Evolutionary conservation across 2,113 vertebrate genomes (phyloP).

Genomic region (Dasyornis broadbenti): DNA sequence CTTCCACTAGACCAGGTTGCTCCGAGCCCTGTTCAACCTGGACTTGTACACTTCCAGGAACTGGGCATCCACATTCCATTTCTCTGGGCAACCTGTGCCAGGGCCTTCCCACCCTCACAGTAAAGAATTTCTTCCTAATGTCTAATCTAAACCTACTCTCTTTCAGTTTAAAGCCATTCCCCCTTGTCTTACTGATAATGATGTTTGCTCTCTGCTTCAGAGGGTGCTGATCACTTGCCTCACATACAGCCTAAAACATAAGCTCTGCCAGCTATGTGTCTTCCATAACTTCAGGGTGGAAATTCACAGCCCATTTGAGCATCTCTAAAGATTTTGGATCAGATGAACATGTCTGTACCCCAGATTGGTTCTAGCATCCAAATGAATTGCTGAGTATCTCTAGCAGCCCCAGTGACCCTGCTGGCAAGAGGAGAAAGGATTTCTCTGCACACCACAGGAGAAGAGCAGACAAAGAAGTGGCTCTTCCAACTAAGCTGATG

Average conservation of each 20-base stretch:
- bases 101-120: not conserved
- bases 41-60: not conserved
- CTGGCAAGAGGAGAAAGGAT: not conserved
- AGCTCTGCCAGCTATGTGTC: not conserved
- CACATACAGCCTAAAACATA: not conserved
- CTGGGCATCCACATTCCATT: not conserved
- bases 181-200: not conserved
- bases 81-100: not conserved
- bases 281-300: not conserved
- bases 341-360: not conserved
- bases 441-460: not conserved
- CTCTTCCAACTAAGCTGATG: not conserved
- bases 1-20: not conserved
- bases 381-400: not conserved
- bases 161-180: not conserved
- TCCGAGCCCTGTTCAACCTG: not conserved
- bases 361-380: not conserved
- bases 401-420: not conserved
- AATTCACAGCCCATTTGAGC: not conserved
- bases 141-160: not conserved
- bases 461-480: not conserved
- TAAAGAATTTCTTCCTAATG: not conserved
- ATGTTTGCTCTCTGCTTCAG: not conserved
- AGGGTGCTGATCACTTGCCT: not conserved
- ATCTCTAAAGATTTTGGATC: not conserved